Base-by-base conservation (phyloP, 2,797 vertebrate species). In the Delichon dasypus region DNA sequence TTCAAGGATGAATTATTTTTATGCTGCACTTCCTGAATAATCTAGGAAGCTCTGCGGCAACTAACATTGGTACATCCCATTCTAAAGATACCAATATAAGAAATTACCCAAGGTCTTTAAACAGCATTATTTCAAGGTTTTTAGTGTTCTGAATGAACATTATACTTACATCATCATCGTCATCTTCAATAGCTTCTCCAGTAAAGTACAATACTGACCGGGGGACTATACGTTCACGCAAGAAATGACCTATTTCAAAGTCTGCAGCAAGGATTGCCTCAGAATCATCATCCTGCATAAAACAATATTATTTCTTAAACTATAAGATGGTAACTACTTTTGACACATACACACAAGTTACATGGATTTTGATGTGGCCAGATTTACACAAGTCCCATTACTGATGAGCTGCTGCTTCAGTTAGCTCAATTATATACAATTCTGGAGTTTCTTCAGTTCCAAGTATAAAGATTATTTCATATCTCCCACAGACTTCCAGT, bases 161-260 rank as follows among this genome's bases (percentile, higher is more conserved):
- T 38, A 47, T 62, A 98, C 99, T 99, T 96, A 99, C 99, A 6
- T 99, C 99, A 55, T 99, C 99, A 1, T 99, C 99, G 13, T 99
- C 99, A n/a, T 99, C 99, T 97, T 99, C 99, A 67, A 99, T 99
- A 95, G 99, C 99, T 97, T 99, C 99, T 91, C 99, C 99, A 67
- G 99, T 99, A 96, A 99, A 99, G 97, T 99, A 99, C 45, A 99
- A 98, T 88, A 99, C 99, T 12, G 99, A 99, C 92, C 99, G 98
- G 32, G 99, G 99, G 25, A 99, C 98, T 83, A 99, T 99, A 44
- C 99, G 98, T 87, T 99, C 99, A 30, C 99, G 99, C 96, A 99
- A 98, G 97, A 99, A 99, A 95, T 99, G 99, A 70, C 99, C 99
- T 36, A 99, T 99, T 98, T 99, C 99, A 88, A 99, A 99, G 96